Evolutionary conservation across 37 sponge, comb jelly and placozoan genomes (phyloP).

Genomic region (Aphrocallistes beatrix): DNA sequence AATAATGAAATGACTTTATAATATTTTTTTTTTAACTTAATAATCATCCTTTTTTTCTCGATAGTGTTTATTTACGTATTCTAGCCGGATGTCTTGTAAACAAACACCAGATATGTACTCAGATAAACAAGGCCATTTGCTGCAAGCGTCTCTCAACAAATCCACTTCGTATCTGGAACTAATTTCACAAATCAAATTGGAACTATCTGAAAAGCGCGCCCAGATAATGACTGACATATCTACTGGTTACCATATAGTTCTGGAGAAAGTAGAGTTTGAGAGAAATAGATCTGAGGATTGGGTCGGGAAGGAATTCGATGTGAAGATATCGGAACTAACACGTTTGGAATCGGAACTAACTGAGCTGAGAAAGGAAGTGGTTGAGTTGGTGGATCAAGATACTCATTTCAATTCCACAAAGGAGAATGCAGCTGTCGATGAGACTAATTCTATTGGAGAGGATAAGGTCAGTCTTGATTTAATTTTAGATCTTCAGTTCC

Average conservation of each 20-base stretch:
- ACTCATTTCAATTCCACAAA: slow-evolving; percentile 12
- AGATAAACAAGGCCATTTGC: not conserved
- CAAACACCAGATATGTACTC: not conserved
- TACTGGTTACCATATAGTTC: not conserved
- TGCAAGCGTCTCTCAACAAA: not conserved
- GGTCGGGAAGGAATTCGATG: not conserved
- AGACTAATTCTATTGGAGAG: no score
- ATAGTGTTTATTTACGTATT: no score
- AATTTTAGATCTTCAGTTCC: no score
- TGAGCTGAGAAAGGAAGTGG: not conserved
- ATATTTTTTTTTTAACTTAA: no score
- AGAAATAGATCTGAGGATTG: not conserved
- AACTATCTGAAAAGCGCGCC: not conserved
- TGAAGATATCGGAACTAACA: not conserved
- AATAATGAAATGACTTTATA: no score
- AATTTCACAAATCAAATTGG: not conserved
- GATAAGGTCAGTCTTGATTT: no score
- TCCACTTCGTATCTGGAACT: not conserved
- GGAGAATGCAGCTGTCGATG: no score
- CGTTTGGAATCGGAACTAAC: slow-evolving; percentile 1
- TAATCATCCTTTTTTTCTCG: no score
- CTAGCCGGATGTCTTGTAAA: no score
- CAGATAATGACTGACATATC: not conserved
- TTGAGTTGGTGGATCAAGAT: not conserved
- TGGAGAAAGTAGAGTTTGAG: not conserved